A percentile compares a stretch with the other conserved stretches of the same genome.
Conservation (phyloP, 2,888 invertebrate genomes). For the Diploptera punctata region DNA sequence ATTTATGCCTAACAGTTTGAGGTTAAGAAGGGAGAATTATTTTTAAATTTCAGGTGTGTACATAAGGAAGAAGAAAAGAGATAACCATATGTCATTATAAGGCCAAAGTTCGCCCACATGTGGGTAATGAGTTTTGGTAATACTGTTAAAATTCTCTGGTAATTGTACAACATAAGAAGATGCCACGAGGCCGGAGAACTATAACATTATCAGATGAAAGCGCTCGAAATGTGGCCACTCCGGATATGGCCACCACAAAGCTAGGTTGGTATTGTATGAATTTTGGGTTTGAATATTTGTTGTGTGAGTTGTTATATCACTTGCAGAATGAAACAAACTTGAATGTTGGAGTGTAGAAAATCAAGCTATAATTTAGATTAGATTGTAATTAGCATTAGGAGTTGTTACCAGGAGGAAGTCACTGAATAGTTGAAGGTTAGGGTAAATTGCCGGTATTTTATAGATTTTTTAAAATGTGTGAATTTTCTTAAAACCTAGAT, state of each 20-base stretch:
- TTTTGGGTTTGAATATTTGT: too few relatives aligned
- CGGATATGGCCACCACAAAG: conserved; percentile 62
- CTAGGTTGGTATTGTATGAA: conserved; percentile 51
- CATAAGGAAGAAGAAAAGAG: neutral
- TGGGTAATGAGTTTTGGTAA: neutral
- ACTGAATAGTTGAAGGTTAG: too few relatives aligned
- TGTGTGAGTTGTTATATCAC: too few relatives aligned
- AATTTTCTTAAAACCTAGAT: too few relatives aligned
- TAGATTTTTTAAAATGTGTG: too few relatives aligned
- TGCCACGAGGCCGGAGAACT: conserved; percentile 82
- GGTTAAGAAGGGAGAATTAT: neutral
- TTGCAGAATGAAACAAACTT: too few relatives aligned
- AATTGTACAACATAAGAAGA: neutral
- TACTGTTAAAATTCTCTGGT: neutral
- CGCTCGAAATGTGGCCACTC: conserved; percentile 49
- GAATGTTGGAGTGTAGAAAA: too few relatives aligned
- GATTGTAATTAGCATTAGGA: too few relatives aligned
- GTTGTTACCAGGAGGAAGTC: too few relatives aligned
- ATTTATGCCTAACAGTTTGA: too few relatives aligned
- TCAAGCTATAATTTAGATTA: too few relatives aligned
- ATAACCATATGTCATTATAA: neutral
- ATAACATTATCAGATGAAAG: conserved; percentile 20
- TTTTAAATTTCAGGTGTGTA: neutral
- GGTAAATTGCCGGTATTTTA: too few relatives aligned
- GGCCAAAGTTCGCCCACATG: neutral